Base-by-base conservation (phyloP, 2,888 invertebrate genomes). In the Diachrysia chrysitis region DNA sequence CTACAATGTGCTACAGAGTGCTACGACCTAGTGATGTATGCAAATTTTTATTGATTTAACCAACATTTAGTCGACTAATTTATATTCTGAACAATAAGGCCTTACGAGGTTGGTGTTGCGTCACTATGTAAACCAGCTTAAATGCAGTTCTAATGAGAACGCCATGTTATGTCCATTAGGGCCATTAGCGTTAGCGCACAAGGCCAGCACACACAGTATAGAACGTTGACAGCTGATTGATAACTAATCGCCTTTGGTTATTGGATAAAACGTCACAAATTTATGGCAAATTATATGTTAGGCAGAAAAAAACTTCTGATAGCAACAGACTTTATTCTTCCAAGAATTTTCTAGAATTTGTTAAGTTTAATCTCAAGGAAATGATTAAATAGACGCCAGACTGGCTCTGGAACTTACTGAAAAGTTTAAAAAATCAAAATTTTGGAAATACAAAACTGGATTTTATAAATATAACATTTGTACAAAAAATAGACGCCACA, bases 11-110 rank as follows among this genome's bases (percentile, higher is more conserved):
- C 42, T 42, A 42, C 42, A n/a, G 5, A 42, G 29, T 55, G 58
- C 76, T 79, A 76, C 80, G 70, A 65, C 70, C 69, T 74, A 78
- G 69, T 74, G 71, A 68, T 63, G 58, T 72, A 77, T 69, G 76
- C 67, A 4, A 78, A 74, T 78, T 78, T 54, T 70, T 77, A 75
- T 75, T 75, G 75, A 75, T 75, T 77, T 46, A 67, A 57, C 67
- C 62, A 68, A 64, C 75, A 77, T 75, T 75, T 67, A 59, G 67
- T 57, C 37, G 67, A 64, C 73, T 72, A 59, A 76, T 74, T 74
- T 73, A 76, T 64, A 75, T 72, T 75, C 67, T 46, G 73, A 73
- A 62, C 74, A 67, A 72, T 67, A 67, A 72, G 58, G 56, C 23
- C 51, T 63, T n/a, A n/a, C n/a, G n/a, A 53, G 64, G 37, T 72